phyloP scores from a whole-genome alignment of 2,888 invertebrate genomes.

The Platycnemis pennipes region DNA sequence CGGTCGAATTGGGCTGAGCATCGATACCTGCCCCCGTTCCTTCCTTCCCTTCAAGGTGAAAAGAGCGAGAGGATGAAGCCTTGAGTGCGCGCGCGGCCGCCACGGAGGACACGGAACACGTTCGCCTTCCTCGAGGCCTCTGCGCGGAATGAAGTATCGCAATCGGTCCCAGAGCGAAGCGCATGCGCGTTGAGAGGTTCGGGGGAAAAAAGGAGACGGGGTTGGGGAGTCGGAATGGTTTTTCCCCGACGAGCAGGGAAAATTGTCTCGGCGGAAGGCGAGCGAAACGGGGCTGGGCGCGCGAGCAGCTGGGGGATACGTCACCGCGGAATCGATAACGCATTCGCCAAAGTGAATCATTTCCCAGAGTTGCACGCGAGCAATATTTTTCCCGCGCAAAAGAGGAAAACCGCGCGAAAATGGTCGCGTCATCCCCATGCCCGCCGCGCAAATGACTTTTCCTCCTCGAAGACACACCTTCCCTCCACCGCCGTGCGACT shows the following conservation, averaged over 20 bases:
- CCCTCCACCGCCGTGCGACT: neutral
- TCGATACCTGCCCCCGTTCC: too few species aligned
- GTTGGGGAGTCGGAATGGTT: constrained; percentile 1
- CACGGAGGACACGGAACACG: neutral
- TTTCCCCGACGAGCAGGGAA: neutral
- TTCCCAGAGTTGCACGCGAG: too few species aligned
- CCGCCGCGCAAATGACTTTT: neutral
- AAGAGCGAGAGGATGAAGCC: too few species aligned
- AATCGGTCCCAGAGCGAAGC: neutral
- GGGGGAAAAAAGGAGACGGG: neutral
- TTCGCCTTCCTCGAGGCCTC: neutral
- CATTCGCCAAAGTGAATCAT: too few species aligned
- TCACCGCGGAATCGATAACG: too few species aligned
- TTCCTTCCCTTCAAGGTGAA: too few species aligned
- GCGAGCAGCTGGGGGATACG: neutral
- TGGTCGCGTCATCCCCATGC: neutral
- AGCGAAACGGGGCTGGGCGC: neutral
- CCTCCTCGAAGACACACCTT: neutral
- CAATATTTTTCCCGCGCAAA: neutral
- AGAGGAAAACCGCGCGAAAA: neutral
- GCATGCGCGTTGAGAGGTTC: constrained; percentile 4
- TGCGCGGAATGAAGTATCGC: constrained; percentile 30
- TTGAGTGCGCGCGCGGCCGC: neutral
- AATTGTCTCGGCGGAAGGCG: neutral
- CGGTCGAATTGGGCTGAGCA: too few species aligned